These are phyloP conservation scores for Sesamia inferens DNA, from an alignment of 2,888 invertebrate species.

Conservation along the genomic window DNA sequence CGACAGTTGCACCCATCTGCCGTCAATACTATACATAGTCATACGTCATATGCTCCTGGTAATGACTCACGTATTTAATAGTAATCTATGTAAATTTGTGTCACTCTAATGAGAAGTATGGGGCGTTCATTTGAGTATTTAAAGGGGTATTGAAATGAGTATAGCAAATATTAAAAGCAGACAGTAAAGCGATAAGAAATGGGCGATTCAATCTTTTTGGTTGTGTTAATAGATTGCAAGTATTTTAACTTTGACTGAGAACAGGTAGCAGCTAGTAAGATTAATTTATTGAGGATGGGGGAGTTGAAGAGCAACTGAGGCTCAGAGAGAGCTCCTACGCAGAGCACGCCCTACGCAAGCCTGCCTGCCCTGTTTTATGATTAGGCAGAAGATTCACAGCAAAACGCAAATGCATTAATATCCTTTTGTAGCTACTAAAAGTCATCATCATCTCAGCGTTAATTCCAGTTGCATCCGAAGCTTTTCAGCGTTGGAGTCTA, in stretches of 20 bases:
- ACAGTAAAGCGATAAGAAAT: background rate
- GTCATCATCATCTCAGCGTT: no score
- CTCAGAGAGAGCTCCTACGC: background rate
- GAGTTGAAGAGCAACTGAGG: conserved; percentile 20
- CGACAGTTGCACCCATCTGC: conserved; percentile 47
- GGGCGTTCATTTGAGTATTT: conserved; percentile 31
- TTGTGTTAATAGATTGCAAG: background rate
- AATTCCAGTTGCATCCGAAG: no score
- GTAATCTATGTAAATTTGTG: conserved; percentile 72
- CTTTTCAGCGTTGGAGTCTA: no score
- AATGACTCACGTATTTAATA: conserved; percentile 39
- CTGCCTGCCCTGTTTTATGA: no score
- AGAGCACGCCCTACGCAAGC: background rate
- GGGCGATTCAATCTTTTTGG: background rate
- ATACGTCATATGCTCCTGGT: conserved; percentile 27
- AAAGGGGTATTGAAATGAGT: conserved; percentile 52
- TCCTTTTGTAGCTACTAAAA: no score
- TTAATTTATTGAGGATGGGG: conserved; percentile 14
- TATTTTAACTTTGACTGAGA: background rate
- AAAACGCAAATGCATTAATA: background rate
- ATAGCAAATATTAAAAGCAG: conserved; percentile 18
- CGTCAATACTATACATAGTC: conserved; percentile 46
- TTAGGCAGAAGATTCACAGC: background rate
- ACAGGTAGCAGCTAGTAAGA: background rate
- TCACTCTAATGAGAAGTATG: conserved; percentile 72